Base-by-base conservation (phyloP, 2,888 invertebrate species). In the Aethes cnicana region DNA sequence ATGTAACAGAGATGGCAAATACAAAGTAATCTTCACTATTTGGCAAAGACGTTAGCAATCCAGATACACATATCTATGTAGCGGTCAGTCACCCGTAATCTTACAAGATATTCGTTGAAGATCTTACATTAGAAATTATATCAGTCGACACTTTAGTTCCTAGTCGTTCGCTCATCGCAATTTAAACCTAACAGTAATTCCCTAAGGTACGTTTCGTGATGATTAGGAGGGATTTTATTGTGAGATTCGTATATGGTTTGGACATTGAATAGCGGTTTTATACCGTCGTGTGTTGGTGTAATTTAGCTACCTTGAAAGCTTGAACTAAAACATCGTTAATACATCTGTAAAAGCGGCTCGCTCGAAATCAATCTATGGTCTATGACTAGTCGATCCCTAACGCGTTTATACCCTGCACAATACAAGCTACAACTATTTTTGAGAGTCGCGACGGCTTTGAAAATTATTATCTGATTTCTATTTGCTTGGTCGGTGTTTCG, bases 41-140 rank as follows among this genome's bases (percentile, higher is more conserved):
- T 8, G 5, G 7, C 16, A 16, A 16, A 6, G 14, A 6, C 9
- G 25, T 35, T 2, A 9, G n/a, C 14, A 14, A 17, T 12, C n/a
- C 12, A 21, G 14, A 39, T 14, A 39, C 25, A 16, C 28, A 28
- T 12, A 16, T 37, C 30, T 30, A 46, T 14, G 6, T 37, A 46
- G 26, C 17, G 26, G 33, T 39, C 52, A 52, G 52, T 46, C 44
- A 18, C 28, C 44, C 39, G 32, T 46, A 25, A 25, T 25, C 50
- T 39, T 36, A 41, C 16, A 18, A 21, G 32, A 55, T 42, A 67
- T 74, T 77, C 71, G 68, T 69, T 70, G 68, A 66, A 68, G 69
- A 64, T 71, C 73, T 66, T 69, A 69, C 37, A 49, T 59, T 69
- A 63, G 58, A 63, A 62, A 61, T 70, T 68, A 74, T 70, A 77